These are phyloP conservation scores for Clunio marinus DNA, from an alignment of 2,888 invertebrate species.

Conservation along the genomic window DNA sequence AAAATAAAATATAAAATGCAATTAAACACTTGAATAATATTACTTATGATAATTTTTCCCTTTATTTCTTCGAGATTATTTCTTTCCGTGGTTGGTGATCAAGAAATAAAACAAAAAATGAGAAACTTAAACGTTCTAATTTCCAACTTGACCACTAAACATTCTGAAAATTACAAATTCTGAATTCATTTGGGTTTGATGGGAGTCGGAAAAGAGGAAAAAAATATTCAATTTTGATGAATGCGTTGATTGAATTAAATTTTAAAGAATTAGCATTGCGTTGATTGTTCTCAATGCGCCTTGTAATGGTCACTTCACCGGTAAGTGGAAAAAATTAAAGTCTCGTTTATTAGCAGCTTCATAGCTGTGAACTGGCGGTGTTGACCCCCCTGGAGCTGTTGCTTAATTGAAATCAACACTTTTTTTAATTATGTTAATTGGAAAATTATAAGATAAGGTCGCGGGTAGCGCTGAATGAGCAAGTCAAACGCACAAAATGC, in stretches of 20 bases:
- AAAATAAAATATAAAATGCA: constrained; percentile 36
- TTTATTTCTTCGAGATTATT: neutral
- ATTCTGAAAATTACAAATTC: too few relatives aligned
- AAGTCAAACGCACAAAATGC: constrained; percentile 21
- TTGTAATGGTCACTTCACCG: neutral
- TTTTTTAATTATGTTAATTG: constrained; percentile 38
- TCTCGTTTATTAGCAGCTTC: constrained; percentile 8
- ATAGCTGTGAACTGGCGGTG: neutral
- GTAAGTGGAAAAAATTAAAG: constrained; percentile 25
- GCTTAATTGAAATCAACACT: constrained; percentile 37
- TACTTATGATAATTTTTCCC: constrained; percentile 29
- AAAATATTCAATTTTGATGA: constrained; percentile 33
- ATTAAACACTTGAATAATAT: constrained; percentile 38
- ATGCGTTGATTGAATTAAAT: constrained; percentile 26
- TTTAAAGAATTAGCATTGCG: constrained; percentile 9
- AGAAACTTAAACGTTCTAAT: neutral
- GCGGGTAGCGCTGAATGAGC: neutral
- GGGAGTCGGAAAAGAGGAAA: neutral
- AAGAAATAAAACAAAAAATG: too few relatives aligned
- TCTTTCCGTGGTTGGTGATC: neutral
- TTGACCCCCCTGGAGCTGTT: constrained; percentile 5
- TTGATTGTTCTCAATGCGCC: neutral
- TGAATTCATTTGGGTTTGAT: neutral
- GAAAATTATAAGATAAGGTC: constrained; percentile 37
- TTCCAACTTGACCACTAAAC: neutral